These are phyloP conservation scores for Muscicapa comitata DNA, from an alignment of 2,797 vertebrate genomes.

Conservation along the genomic window DNA sequence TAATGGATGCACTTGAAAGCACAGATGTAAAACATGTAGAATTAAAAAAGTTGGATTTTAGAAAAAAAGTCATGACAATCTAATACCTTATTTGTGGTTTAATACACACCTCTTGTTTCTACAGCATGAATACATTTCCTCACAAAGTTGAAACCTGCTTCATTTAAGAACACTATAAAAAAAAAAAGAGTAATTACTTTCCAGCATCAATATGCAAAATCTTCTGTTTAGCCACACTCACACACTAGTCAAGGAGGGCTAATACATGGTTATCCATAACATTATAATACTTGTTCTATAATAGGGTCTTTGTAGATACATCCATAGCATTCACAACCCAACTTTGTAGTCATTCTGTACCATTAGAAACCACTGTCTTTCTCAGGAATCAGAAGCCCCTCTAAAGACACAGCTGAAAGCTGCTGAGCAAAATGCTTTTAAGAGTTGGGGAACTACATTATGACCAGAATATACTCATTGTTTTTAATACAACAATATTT, in stretches of 20 bases:
- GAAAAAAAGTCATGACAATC: background rate
- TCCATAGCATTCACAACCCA: background rate
- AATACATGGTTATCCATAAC: background rate
- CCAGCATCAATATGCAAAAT: background rate
- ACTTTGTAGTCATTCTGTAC: background rate
- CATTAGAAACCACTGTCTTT: background rate
- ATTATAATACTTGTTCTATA: background rate
- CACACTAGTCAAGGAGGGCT: background rate
- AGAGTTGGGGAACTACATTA: background rate
- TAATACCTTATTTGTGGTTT: background rate
- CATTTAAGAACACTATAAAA: conserved; percentile 91
- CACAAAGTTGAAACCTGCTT: conserved; percentile 93
- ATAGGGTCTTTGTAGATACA: background rate
- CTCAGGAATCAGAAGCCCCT: background rate
- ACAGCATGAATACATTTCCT: conserved; percentile 92
- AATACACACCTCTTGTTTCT: conserved; percentile 84
- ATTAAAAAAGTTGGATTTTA: background rate
- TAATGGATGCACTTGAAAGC: background rate
- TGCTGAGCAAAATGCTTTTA: background rate
- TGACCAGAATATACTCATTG: background rate
- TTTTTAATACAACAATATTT: background rate
- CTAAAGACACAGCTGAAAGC: background rate
- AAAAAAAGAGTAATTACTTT: background rate
- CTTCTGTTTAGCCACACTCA: background rate
- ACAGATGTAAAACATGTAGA: background rate